phyloP scores from a whole-genome alignment of 2,888 invertebrate genomes.

The Platycheirus albimanus region DNA sequence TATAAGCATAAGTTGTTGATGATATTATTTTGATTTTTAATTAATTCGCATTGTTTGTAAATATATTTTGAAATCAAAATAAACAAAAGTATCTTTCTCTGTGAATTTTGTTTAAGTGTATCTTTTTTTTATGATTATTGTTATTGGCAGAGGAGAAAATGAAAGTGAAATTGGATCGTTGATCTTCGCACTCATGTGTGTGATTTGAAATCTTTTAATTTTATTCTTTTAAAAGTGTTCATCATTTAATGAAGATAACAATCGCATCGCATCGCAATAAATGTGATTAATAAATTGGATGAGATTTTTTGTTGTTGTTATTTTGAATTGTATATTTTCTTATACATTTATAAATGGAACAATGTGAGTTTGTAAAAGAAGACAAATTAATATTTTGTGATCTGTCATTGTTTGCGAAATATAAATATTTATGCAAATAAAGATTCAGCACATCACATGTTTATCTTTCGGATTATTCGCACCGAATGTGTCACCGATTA shows the following conservation, averaged over 20 bases:
- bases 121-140: constrained; percentile 28
- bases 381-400: too few species aligned
- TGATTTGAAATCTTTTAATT: not conserved
- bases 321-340: too few species aligned
- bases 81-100: constrained; percentile 4
- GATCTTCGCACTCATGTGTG: constrained; percentile 11
- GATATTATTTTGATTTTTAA: constrained; percentile 22
- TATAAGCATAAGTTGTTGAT: not conserved
- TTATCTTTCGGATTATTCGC: too few species aligned
- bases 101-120: not conserved
- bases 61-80: constrained; percentile 6
- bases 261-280: too few species aligned
- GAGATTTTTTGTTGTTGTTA: too few species aligned
- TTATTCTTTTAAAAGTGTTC: not conserved
- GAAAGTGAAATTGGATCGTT: constrained; percentile 13
- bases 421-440: too few species aligned
- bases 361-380: too few species aligned
- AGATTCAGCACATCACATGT: too few species aligned
- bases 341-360: too few species aligned
- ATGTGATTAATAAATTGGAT: too few species aligned
- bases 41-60: constrained; percentile 22
- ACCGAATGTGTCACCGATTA: too few species aligned
- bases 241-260: not conserved
- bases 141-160: not conserved
- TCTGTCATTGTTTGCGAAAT: too few species aligned